phyloP scores from a whole-genome alignment of 2,797 vertebrate genomes.

The Hyperoplus lanceolatus region DNA sequence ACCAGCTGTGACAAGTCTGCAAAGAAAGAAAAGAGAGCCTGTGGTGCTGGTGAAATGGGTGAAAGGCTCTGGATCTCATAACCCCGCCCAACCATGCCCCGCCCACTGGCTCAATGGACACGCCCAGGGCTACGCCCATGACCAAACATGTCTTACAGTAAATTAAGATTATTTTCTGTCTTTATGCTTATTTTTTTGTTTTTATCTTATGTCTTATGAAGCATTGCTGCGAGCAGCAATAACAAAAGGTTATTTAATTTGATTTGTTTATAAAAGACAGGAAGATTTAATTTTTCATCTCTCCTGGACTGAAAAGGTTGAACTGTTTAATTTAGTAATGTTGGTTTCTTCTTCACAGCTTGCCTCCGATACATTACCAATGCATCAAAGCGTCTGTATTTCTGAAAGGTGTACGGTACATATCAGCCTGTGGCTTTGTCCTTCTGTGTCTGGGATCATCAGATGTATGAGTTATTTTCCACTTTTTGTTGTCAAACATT shows the following conservation, averaged over 20 bases:
- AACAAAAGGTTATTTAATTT: conserved; percentile 92
- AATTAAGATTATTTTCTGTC: conserved; percentile 86
- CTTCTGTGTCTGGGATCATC: conserved; percentile 54
- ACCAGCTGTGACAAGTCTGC: conserved; percentile 19
- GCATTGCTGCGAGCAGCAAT: conserved; percentile 97
- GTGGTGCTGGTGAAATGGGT: conserved; percentile 45
- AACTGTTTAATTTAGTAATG: conserved; percentile 72
- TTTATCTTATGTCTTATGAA: conserved; percentile 78
- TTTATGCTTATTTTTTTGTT: conserved; percentile 88
- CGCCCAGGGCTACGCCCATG: conserved; percentile 33
- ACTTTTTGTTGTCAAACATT: conserved; percentile 37
- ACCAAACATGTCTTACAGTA: conserved; percentile 82
- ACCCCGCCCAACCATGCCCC: conserved; percentile 22
- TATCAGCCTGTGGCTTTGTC: conserved; percentile 54
- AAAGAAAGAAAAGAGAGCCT: conserved; percentile 26
- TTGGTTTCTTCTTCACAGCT: conserved; percentile 67
- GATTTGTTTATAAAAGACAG: conserved; percentile 80
- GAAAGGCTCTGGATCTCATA: conserved; percentile 64
- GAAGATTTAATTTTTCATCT: conserved; percentile 67
- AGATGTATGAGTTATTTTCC: conserved; percentile 11
- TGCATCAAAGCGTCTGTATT: conserved; percentile 23
- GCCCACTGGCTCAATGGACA: conserved; percentile 19
- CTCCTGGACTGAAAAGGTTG: conserved; percentile 68
- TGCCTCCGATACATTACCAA: conserved; percentile 37
- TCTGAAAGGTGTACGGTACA: conserved; percentile 36